Evolutionary conservation across 1,140 invertebrate genomes (phyloP).

Genomic region (Stegodyphus dumicola): DNA sequence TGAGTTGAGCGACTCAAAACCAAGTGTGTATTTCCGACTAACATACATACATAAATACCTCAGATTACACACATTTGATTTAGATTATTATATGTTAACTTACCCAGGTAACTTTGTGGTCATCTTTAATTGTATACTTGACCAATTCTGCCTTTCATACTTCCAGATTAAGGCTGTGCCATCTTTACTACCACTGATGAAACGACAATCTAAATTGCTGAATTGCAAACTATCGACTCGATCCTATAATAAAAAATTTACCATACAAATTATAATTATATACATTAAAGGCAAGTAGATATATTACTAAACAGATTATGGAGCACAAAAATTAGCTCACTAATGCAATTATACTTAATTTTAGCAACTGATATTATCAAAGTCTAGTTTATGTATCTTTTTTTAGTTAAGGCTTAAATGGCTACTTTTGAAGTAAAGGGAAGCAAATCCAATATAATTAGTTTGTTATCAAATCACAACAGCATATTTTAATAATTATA

Average conservation of each 20-base stretch:
- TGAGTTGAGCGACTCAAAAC: too few species aligned
- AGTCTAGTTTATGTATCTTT: too few species aligned
- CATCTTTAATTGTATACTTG: slow-evolving; percentile 81
- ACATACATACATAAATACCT: too few species aligned
- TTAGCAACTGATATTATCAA: neutral
- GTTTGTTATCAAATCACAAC: too few species aligned
- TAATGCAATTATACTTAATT: neutral
- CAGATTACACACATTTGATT: too few species aligned
- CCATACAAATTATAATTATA: neutral
- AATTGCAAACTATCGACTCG: slow-evolving; percentile 97
- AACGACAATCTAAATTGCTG: slow-evolving; percentile 84
- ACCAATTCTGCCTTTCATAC: slow-evolving; percentile 91
- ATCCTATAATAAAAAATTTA: slow-evolving; percentile 72
- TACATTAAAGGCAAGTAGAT: neutral
- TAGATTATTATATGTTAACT: neutral
- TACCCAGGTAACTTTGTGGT: slow-evolving; percentile 65
- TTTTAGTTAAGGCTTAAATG: too few species aligned
- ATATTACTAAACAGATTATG: neutral
- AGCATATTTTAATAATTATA: too few species aligned
- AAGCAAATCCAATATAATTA: too few species aligned
- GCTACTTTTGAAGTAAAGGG: too few species aligned
- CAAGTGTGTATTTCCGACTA: too few species aligned
- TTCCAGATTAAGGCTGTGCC: slow-evolving; percentile 95
- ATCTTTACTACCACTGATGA: slow-evolving; percentile 97
- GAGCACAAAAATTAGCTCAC: too few species aligned